Evolutionary conservation across 2,888 invertebrate genomes (phyloP).

Genomic region (Malthinus seriepunctatus): DNA sequence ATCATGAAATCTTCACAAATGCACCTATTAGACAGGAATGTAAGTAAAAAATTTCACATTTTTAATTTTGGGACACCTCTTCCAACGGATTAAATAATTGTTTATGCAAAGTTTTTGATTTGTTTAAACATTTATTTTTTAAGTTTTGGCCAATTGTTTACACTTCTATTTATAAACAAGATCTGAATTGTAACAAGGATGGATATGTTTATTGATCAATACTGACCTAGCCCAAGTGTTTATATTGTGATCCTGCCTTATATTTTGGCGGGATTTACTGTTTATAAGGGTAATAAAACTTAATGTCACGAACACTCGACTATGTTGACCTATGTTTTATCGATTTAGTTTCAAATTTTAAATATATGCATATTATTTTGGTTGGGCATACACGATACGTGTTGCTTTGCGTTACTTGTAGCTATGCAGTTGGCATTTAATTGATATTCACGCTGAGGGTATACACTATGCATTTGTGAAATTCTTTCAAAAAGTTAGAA

Average conservation of each 20-base stretch:
- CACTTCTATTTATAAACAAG: slow-evolving; percentile 1
- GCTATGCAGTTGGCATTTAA: too few relatives aligned
- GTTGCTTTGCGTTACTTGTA: too few relatives aligned
- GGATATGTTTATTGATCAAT: slow-evolving; percentile 2
- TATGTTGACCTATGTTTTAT: too few relatives aligned
- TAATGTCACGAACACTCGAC: too few relatives aligned
- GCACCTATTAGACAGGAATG: background rate
- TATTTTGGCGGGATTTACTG: slow-evolving; percentile 1
- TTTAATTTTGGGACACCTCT: background rate
- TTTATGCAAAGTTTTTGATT: background rate
- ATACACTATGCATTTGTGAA: too few relatives aligned
- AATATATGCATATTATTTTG: too few relatives aligned
- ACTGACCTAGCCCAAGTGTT: slow-evolving; percentile 2
- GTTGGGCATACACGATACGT: too few relatives aligned
- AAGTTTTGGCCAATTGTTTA: background rate
- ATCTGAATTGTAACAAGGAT: background rate
- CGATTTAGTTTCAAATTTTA: too few relatives aligned
- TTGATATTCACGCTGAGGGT: too few relatives aligned
- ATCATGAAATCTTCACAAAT: background rate
- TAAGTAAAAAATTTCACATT: background rate
- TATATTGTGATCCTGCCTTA: slow-evolving; percentile 2
- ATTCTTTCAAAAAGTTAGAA: too few relatives aligned
- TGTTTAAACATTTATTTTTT: background rate
- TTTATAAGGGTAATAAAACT: background rate
- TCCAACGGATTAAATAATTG: too few relatives aligned